These are phyloP conservation scores for Oophaga pumilio DNA, from an alignment of 2,113 vertebrate species.

Conservation along the genomic window DNA sequence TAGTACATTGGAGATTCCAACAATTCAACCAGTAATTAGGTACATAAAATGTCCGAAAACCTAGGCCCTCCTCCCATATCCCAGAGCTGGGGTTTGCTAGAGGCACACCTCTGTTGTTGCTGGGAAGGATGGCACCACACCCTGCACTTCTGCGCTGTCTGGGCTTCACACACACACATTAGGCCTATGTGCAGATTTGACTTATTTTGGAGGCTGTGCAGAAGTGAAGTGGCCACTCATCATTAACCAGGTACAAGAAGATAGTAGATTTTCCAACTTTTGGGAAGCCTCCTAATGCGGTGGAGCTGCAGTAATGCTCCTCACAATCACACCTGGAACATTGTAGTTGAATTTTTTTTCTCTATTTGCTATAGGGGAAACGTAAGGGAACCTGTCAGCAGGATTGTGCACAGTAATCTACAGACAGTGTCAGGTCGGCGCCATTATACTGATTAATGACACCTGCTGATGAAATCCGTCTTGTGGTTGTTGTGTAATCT, in stretches of 20 bases:
- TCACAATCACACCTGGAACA: no score
- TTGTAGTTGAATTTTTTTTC: no score
- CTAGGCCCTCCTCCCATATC: neutral
- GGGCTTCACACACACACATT: neutral
- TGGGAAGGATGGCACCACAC: neutral
- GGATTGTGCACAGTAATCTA: no score
- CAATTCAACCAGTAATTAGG: neutral
- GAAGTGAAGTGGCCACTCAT: neutral
- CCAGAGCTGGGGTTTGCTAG: neutral
- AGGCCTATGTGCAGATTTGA: no score
- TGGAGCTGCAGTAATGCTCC: no score
- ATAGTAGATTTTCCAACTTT: neutral
- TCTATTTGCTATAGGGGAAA: no score
- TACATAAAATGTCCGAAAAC: neutral
- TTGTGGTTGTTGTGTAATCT: no score
- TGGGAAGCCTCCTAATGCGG: no score
- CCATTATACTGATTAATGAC: no score
- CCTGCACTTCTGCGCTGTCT: neutral
- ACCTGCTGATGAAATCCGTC: no score
- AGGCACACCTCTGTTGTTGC: constrained; percentile 27
- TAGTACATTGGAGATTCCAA: neutral
- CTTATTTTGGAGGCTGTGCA: neutral
- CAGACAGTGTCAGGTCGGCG: no score
- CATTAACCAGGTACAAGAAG: neutral
- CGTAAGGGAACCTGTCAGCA: no score